Evolutionary conservation across 2,888 invertebrate genomes (phyloP).

Genomic region (Orgyia antiqua): DNA sequence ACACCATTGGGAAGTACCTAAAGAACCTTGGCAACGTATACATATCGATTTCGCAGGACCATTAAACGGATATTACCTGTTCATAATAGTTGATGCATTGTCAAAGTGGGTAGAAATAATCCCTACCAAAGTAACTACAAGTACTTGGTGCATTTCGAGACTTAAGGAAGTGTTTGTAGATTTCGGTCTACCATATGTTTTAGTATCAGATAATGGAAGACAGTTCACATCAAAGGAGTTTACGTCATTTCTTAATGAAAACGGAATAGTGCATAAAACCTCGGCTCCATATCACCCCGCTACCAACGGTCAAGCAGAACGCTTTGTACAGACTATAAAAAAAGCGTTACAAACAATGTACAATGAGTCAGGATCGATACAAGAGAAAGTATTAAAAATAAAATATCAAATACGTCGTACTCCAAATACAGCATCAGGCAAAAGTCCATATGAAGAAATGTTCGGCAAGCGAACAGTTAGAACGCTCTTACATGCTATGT

Average conservation of each 20-base stretch:
- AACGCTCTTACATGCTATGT: background rate
- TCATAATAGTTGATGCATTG: background rate
- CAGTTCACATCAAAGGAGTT: no score
- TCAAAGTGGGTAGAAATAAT: background rate
- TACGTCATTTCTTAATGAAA: background rate
- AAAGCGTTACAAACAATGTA: background rate
- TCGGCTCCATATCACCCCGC: background rate
- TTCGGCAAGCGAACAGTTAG: background rate
- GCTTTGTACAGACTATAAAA: background rate
- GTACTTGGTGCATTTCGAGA: background rate
- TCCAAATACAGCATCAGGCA: background rate
- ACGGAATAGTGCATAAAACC: background rate
- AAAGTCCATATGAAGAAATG: background rate
- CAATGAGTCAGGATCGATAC: background rate
- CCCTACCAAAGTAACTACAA: background rate
- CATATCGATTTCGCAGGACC: background rate
- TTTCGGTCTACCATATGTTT: no score
- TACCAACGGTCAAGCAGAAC: background rate
- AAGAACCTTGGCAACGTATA: background rate
- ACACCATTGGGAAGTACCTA: background rate
- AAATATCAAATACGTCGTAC: background rate
- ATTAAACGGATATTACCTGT: background rate
- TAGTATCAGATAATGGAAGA: no score
- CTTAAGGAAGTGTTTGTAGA: background rate
- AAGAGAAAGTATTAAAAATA: background rate